Base-by-base conservation (phyloP, 2,888 invertebrate genomes). In the Xylocampa areola region DNA sequence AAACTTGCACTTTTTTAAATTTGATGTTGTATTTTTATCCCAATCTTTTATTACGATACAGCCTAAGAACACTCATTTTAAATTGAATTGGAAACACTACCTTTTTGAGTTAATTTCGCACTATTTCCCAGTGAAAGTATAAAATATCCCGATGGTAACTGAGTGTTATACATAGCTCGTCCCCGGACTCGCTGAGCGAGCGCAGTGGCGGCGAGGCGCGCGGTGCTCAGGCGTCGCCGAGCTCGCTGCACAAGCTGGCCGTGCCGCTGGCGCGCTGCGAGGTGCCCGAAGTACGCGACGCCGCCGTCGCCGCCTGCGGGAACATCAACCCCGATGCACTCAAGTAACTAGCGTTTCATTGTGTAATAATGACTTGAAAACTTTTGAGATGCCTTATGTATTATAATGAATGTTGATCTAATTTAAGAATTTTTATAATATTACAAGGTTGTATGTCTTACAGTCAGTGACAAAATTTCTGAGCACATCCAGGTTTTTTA, bases 251-350 rank as follows among this genome's bases (percentile, higher is more conserved):
- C 90, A 99, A 99, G 91, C 95, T 98, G 70, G 96, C 99, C 8
- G 97, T 98, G 54, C 99, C 98, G 6, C 95, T 99, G 71, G 95
- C 99, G 49, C 95, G 98, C 49, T 99, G 98, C 90, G 99, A 99
- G 89, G 97, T 97, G 48, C 95, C 96, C 1, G 99, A 99, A 86
- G 98, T 99, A 64, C 94, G 99, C 58, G 99, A 99, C 90, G 97
- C 98, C 0, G 98, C 98, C 4, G 97, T 99, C 10, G 96, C 97
- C 73, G 99, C 99, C 1, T 95, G 99, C 63, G 99, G 99, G 45
- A 97, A 98, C 93, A 97, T 98, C 81, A 99, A 99, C 90, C 97
- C 98, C 13, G 97, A 97, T 73, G 98, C 99, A 6, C 95, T 99
- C 62, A 98, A 98, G 98, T 99, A 93, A 94, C 14, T 37, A 41